Base-by-base conservation (phyloP, 2,888 invertebrate species). In the Empis stercorea region DNA sequence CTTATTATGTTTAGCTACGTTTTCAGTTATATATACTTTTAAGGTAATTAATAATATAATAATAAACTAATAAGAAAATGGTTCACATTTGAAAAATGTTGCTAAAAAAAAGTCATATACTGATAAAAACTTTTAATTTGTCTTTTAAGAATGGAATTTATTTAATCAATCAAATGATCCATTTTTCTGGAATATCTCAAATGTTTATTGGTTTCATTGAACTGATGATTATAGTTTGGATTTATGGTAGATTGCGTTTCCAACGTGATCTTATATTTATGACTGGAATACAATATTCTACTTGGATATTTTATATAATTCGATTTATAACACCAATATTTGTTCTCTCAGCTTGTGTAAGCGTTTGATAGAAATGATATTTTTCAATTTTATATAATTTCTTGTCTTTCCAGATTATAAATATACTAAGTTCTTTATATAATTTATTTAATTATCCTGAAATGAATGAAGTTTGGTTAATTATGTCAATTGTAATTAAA, bases 301-400 rank as follows among this genome's bases (percentile, higher is more conserved):
- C 44, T 1, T 52, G 51, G 54, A 54, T 46, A 50, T 45, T 54
- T n/a, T 47, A 48, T 15, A 42, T 50, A 10, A 30, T 52, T 14
- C 85, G 86, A 66, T 84, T 85, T 60, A 80, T 76, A 62, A 84
- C 86, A 61, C 85, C 85, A 49, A 84, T 68, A 61, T 84, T 85
- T 1, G 84, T 11, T 10, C 15, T 61, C 0, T 3, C 52, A 2
- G 30, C 52, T 3, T 37, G 61, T 55, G 65, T 64, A 50, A 43
- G 56, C 20, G 20, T 4, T 20, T 20, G 5, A 20, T 4, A 20
- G 20, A 17, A 16, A 7, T 14, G 9, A n/a, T 36, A 36, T 2
- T 14, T 14, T 14, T n/a, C n/a, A n/a, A n/a, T 5, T 14, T 36
- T 6, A 14, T 30, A 3, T 36, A 20, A 20, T 20, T 4, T 20